Percentiles rank a stretch among this genome's conserved stretches.
Conservation (phyloP, 2,113 vertebrate genomes). For the Callipepla californica region DNA sequence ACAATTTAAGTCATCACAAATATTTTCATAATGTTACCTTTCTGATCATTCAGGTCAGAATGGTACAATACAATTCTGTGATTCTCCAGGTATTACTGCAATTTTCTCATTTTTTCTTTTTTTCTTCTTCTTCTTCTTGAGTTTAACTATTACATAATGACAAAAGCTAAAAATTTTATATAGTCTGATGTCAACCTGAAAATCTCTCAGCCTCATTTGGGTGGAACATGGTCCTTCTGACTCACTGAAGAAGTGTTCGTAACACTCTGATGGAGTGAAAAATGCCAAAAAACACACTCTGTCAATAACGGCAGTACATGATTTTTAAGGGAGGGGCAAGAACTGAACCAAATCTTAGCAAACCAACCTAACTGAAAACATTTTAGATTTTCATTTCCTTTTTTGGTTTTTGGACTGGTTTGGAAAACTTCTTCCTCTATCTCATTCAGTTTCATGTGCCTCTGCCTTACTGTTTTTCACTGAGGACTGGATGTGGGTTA, state of each 20-base stretch:
- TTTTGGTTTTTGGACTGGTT: background rate
- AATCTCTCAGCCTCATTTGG: background rate
- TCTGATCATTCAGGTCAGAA: background rate
- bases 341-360: background rate
- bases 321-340: background rate
- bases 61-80: too few species aligned
- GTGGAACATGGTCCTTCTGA: slow-evolving; percentile 33
- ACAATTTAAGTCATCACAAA: background rate
- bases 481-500: background rate
- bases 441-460: rapidly evolving
- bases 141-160: background rate
- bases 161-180: slow-evolving; percentile 7
- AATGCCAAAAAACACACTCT: background rate
- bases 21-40: background rate
- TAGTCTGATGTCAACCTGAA: slow-evolving; percentile 20
- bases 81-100: background rate
- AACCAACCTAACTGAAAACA: background rate
- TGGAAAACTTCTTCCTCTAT: background rate
- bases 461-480: background rate
- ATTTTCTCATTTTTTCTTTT: background rate
- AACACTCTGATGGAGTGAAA: background rate
- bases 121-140: background rate
- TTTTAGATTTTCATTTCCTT: background rate
- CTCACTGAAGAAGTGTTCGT: slow-evolving; percentile 11
- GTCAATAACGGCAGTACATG: background rate